Base-by-base conservation (phyloP, 2,113 vertebrate genomes). In the Eurystomus gularis region DNA sequence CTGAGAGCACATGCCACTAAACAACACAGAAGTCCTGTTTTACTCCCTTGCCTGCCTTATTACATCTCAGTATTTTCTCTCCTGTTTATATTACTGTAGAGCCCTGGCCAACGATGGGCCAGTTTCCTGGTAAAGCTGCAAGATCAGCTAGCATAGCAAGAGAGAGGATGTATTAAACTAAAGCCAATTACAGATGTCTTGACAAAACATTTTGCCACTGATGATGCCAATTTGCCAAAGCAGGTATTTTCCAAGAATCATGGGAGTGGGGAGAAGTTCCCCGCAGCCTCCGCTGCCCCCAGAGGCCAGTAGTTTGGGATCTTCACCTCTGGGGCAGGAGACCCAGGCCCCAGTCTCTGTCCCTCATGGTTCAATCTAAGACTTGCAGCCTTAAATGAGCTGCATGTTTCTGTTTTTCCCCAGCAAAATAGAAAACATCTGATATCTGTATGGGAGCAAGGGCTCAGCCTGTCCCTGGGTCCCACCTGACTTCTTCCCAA, bases 51-150 rank as follows among this genome's bases (percentile, higher is more conserved):
- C 17, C 29, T 76, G 37, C 55, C n/a, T 66, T 42, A 60, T 19
- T 81, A 70, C 54, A 73, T 44, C 54, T 51, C 55, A 62, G 1
- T 29, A 51, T 77, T 72, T 95, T 61, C 58, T 69, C 37, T 82
- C 28, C 44, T 79, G 5, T 40, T 90, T 90, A 55, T 37, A 71
- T 48, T 39, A 10, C n/a, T 37, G 10, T n/a, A 82, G 40, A 28
- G 19, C 11, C 20, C 48, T 65, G 48, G 48, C 18, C 33, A 54
- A 37, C 0, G 0, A 28, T 1, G 26, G 17, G 20, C n/a, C 48
- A 54, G 18, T 52, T 92, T 75, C 35, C 71, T 11, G 5, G 11
- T 4, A 65, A n/a, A 86, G 44, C 39, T 73, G 21, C 31, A 86
- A 93, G 68, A 73, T 64, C 64, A 83, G 72, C 49, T 49, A 69